Conservation (phyloP, 2,888 invertebrate genomes). For the Tiliacea aurago region DNA sequence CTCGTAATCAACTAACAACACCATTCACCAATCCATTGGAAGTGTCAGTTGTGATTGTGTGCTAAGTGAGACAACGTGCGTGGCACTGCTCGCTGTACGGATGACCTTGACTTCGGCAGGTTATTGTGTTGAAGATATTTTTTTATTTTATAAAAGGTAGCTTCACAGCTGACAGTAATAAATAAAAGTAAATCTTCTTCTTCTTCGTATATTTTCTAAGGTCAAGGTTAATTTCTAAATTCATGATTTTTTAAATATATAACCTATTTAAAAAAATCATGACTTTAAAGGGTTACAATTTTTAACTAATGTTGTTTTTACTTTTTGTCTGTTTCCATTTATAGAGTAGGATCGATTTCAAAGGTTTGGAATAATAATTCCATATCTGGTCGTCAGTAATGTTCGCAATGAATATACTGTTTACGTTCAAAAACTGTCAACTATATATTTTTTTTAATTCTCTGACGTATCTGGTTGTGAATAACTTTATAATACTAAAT, state of each 20-base stretch:
- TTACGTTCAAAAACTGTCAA: too few relatives aligned
- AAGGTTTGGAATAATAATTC: neutral
- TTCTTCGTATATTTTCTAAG: too few relatives aligned
- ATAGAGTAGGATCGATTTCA: neutral
- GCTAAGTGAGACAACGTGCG: neutral
- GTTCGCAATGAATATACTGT: neutral
- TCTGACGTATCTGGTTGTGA: neutral
- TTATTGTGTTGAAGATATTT: neutral
- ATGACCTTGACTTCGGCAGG: neutral
- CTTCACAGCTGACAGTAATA: too few relatives aligned
- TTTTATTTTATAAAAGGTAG: too few relatives aligned
- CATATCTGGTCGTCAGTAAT: neutral
- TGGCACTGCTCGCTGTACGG: neutral
- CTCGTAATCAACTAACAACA: slow-evolving; percentile 48
- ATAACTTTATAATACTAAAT: neutral
- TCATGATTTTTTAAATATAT: too few relatives aligned
- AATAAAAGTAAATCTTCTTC: too few relatives aligned
- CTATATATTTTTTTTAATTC: neutral
- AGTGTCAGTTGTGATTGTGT: slow-evolving; percentile 2
- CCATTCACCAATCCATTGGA: neutral
- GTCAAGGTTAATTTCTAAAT: too few relatives aligned
- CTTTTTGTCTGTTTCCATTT: too few relatives aligned
- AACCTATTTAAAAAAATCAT: too few relatives aligned
- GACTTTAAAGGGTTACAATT: too few relatives aligned
- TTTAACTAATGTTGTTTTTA: too few relatives aligned